Evolutionary conservation across 2,113 vertebrate genomes (phyloP), one percentile per base, ranked within the genome.

Genomic region (Halichoeres trimaculatus): DNA sequence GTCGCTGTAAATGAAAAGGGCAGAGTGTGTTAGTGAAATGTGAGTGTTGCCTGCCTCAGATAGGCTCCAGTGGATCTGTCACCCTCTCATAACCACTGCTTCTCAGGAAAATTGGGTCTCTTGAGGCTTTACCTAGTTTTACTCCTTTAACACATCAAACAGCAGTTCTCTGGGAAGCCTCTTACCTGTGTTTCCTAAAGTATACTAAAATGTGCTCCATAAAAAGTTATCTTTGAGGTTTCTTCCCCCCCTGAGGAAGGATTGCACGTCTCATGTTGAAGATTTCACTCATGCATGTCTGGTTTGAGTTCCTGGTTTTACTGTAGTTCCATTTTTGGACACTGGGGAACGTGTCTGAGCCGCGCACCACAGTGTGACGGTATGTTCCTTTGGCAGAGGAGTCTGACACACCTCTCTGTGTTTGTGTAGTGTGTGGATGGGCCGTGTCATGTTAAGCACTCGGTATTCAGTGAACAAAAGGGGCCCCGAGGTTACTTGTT

Each of bases 371-470:
- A 64, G 70, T 78, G 60, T 88, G 36, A 45, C 51, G 63, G 81
- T 84, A 88, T 90, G 84, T 76, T 85, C 58, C 23, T n/a, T 87
- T 88, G 80, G 88, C 87, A 85, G 77, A 52, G 38, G 61, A 66
- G 30, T 51, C 54, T 16, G 81, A 80, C 90, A 88, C 89, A 84
- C 90, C 90, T 92, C 83, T 26, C 60, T 87, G 68, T 85, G 66
- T 83, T 85, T 85, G 60, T 84, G 65, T 54, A 79, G 66, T 45
- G 64, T 64, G 74, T 16, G 70, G 79, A 91, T 88, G 64, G 67
- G 89, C 78, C 59, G 30, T 48, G 86, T 83, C 89, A 83, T 51
- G 90, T 24, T 66, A 23, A 47, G 61, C 67, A 62, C 43, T 4
- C 47, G 36, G 45, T 20, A 5, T 48, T 63, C 34, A 62, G 24